These are phyloP conservation scores for Erpornis zantholeuca DNA, from an alignment of 2,113 vertebrate species.

Conservation along the genomic window DNA sequence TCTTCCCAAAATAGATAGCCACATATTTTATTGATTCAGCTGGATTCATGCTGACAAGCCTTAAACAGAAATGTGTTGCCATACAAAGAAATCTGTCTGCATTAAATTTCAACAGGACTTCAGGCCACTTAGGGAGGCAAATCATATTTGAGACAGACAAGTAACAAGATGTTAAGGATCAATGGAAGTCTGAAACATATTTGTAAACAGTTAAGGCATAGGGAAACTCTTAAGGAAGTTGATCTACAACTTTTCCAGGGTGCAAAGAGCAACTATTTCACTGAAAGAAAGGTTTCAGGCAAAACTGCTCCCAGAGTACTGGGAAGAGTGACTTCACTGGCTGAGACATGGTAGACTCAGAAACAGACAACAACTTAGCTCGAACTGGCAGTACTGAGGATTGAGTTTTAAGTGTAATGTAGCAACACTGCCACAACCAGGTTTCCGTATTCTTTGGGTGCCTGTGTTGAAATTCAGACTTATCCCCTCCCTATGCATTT, in stretches of 20 bases:
- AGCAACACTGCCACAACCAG: not conserved
- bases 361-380: not conserved
- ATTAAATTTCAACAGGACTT: not conserved
- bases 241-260: not conserved
- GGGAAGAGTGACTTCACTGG: not conserved
- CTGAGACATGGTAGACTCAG: not conserved
- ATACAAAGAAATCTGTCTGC: not conserved
- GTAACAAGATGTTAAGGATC: not conserved
- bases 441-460: not conserved
- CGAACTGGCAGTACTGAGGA: too few species aligned
- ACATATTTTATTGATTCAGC: accelerated
- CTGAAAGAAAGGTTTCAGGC: not conserved
- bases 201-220: not conserved
- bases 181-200: not conserved
- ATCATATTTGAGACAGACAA: not conserved
- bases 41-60: not conserved
- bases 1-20: not conserved
- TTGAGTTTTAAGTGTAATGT: not conserved
- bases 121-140: not conserved
- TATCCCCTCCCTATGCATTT: accelerated
- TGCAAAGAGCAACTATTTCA: not conserved
- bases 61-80: not conserved
- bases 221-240: not conserved
- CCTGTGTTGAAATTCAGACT: not conserved
- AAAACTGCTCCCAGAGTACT: not conserved